These are phyloP conservation scores for Rhinolophus sinicus DNA, from an alignment of 2,113 vertebrate species.

Conservation along the genomic window DNA sequence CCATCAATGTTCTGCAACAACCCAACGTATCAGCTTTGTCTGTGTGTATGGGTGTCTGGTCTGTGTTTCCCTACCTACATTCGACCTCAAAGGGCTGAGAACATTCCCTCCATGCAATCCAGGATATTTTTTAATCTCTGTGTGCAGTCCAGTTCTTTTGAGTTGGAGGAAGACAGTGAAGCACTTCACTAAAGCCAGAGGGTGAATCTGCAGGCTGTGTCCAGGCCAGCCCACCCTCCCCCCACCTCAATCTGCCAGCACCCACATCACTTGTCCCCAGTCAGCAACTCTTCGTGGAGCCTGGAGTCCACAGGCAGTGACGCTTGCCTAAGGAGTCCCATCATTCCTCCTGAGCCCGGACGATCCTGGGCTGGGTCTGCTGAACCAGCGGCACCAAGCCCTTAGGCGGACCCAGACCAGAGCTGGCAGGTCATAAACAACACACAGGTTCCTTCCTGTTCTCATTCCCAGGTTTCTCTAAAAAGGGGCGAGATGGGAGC, in stretches of 20 bases:
- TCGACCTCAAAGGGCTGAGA: not conserved
- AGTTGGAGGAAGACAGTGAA: not conserved
- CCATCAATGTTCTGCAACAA: rapidly evolving
- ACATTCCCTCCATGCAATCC: no score
- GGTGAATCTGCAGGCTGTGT: not conserved
- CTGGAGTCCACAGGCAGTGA: constrained; percentile 30
- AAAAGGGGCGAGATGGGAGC: not conserved
- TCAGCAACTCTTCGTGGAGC: not conserved
- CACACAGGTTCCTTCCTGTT: constrained; percentile 60
- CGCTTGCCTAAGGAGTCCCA: not conserved
- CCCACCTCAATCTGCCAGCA: not conserved
- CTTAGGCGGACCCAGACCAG: not conserved
- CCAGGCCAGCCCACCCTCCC: rapidly evolving
- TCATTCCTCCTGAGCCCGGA: constrained; percentile 23
- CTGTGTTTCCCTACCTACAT: not conserved
- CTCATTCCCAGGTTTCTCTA: not conserved
- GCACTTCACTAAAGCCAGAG: not conserved
- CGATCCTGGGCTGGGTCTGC: constrained; percentile 22
- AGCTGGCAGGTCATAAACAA: constrained; percentile 65
- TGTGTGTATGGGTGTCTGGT: rapidly evolving
- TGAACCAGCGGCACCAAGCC: not conserved
- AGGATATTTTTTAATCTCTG: not conserved
- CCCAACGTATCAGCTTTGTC: rapidly evolving
- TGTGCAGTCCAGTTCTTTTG: not conserved
- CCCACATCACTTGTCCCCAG: not conserved